Base-by-base conservation (phyloP, 2,888 invertebrate genomes). In the Drosophila macrothrix region DNA sequence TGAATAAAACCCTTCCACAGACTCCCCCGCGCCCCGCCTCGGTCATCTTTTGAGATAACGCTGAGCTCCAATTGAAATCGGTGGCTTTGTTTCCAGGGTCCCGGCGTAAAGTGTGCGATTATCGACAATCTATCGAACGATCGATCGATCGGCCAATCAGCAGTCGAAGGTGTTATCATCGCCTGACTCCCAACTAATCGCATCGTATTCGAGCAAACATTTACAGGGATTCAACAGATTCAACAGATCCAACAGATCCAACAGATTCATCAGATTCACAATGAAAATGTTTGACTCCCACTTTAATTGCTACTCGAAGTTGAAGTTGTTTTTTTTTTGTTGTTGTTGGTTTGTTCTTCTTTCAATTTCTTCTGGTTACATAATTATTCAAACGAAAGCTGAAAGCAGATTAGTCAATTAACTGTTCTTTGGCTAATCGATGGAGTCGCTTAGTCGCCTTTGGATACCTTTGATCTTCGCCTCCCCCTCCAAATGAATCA, bases 101-200 rank as follows among this genome's bases (percentile, higher is more conserved):
- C 14, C n/a, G 14, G 53, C 16, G 19, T 7, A 55, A 37, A 14
- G n/a, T 37, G 19, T 9, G 22, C 52, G 82, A 50, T 81, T 71
- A 77, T 78, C 78, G 28, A 22, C 14, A 37, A 67, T 62, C 67
- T 6, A 43, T 43, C 41, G n/a, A 49, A 2, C 62, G 43, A 75
- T 80, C 69, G 54, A 10, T 33, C 22, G 22, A 22, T 16, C 60
- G 37, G 58, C 73, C 73, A 29, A 14, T 46, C 43, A 33, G 43
- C 12, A 22, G 22, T 46, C 46, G 46, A 25, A 16, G 22, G 19
- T 25, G 25, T 16, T 46, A 46, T 46, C 46, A 46, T 2, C 16
- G 28, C 43, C 39, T 55, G 50, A 19, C 64, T 66, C 16, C 52
- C 41, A 52, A 63, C 53, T 25, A 63, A 25, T 46, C 46, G 22